A percentile compares a stretch with the other conserved stretches of the same genome.
phyloP scores from a whole-genome alignment of 2,888 invertebrate genomes.

The Stenchaetothrips biformis region DNA sequence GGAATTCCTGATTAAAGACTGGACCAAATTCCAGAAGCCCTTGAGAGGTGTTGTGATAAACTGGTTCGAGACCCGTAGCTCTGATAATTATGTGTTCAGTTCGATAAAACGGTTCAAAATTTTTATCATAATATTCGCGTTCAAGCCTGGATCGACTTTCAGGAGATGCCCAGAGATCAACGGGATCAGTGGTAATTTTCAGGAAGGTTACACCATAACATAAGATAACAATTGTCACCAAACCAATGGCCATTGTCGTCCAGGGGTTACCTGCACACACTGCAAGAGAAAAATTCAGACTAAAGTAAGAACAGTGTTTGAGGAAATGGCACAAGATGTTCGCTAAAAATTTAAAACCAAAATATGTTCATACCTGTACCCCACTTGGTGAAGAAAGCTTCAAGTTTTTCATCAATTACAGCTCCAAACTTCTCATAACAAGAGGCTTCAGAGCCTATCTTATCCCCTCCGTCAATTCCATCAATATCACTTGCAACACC shows the following conservation, averaged over 20 bases:
- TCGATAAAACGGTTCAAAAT: constrained; percentile 91
- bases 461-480: constrained; percentile 33
- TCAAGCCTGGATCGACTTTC: constrained; percentile 81
- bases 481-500: constrained; percentile 54
- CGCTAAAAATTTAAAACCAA: background rate
- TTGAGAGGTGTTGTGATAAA: constrained; percentile 62
- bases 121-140: constrained; percentile 82
- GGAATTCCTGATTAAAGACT: constrained; percentile 75
- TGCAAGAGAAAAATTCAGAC: constrained; percentile 38
- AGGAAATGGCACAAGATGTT: constrained; percentile 27
- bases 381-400: constrained; percentile 73
- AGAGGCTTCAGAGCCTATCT: constrained; percentile 37
- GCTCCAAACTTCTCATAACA: constrained; percentile 70
- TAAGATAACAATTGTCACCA: constrained; percentile 61
- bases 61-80: constrained; percentile 44
- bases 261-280: constrained; percentile 77
- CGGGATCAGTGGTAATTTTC: constrained; percentile 87
- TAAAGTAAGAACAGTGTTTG: constrained; percentile 12
- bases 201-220: constrained; percentile 69
- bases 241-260: constrained; percentile 66
- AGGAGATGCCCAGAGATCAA: constrained; percentile 94
- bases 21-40: constrained; percentile 72
- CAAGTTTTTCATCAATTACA: constrained; percentile 66
- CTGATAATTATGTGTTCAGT: constrained; percentile 88
- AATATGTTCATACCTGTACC: constrained; percentile 53